A percentile compares a stretch with the other conserved stretches of the same genome.
Conservation (phyloP, 2,888 invertebrate genomes). For the Magallana nippona region DNA sequence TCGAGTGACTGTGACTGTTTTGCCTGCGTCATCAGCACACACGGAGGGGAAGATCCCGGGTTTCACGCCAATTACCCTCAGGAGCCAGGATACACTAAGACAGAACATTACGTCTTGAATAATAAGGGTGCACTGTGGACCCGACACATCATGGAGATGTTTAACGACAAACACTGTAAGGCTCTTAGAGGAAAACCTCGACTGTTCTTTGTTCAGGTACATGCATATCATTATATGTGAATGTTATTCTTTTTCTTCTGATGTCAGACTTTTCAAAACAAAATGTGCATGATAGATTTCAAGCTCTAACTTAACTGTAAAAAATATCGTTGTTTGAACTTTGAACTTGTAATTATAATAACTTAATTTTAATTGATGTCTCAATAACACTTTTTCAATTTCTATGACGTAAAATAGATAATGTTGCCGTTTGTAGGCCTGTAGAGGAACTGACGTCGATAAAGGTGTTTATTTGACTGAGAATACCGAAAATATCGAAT, state of each 20-base stretch:
- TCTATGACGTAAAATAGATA: too few relatives aligned
- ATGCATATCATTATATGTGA: too few relatives aligned
- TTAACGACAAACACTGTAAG: slow-evolving; percentile 34
- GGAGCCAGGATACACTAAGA: not conserved
- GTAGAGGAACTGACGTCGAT: not conserved
- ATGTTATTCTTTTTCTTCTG: too few relatives aligned
- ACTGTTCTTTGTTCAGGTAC: slow-evolving; percentile 46
- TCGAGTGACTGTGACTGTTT: slow-evolving; percentile 44
- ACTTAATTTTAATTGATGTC: too few relatives aligned
- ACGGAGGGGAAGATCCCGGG: slow-evolving; percentile 40
- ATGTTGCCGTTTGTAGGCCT: not conserved
- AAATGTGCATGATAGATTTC: too few relatives aligned
- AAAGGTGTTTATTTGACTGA: slow-evolving; percentile 13
- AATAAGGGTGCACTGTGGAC: slow-evolving; percentile 27
- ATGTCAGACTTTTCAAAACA: too few relatives aligned
- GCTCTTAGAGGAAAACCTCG: slow-evolving; percentile 39
- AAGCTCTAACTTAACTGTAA: too few relatives aligned
- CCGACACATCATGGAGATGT: slow-evolving; percentile 32
- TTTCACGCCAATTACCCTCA: not conserved
- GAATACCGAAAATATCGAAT: not conserved
- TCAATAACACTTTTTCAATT: too few relatives aligned
- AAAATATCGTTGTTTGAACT: too few relatives aligned
- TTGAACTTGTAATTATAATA: too few relatives aligned
- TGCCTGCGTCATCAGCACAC: slow-evolving; percentile 45
- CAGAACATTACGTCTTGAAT: slow-evolving; percentile 42